Evolutionary conservation across 2,797 vertebrate species (phyloP).

Genomic region (Dicrostonyx torquatus): DNA sequence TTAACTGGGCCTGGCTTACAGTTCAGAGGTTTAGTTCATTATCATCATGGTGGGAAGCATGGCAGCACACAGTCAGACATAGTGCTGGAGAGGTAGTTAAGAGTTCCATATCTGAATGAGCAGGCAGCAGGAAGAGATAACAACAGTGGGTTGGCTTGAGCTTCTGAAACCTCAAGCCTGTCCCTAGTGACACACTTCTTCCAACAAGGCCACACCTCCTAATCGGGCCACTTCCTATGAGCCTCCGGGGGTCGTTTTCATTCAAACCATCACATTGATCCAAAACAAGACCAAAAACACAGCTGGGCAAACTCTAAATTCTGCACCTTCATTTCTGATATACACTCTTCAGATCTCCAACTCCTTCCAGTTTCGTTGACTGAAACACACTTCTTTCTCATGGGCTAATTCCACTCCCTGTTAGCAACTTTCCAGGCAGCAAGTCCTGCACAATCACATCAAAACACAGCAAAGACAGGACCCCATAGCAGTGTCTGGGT

Average conservation of each 20-base stretch:
- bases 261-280: background rate
- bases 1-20: background rate
- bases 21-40: background rate
- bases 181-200: background rate
- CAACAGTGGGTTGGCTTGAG: background rate
- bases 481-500: background rate
- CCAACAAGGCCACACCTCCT: background rate
- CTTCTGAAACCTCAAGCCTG: background rate
- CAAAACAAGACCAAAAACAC: background rate
- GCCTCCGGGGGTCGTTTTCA: background rate
- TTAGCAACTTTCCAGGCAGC: background rate
- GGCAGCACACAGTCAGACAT: background rate
- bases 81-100: background rate
- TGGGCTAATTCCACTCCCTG: background rate
- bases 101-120: background rate
- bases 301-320: background rate
- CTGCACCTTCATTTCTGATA: background rate
- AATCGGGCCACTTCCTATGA: background rate
- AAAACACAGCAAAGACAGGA: background rate
- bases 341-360: background rate
- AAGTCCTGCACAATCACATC: background rate
- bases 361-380: background rate
- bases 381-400: background rate
- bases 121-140: background rate
- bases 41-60: background rate